A percentile compares a stretch with the other conserved stretches of the same genome.
Evolutionary conservation across 2,797 vertebrate species (phyloP).

Genomic region (Oreortyx pictus): DNA sequence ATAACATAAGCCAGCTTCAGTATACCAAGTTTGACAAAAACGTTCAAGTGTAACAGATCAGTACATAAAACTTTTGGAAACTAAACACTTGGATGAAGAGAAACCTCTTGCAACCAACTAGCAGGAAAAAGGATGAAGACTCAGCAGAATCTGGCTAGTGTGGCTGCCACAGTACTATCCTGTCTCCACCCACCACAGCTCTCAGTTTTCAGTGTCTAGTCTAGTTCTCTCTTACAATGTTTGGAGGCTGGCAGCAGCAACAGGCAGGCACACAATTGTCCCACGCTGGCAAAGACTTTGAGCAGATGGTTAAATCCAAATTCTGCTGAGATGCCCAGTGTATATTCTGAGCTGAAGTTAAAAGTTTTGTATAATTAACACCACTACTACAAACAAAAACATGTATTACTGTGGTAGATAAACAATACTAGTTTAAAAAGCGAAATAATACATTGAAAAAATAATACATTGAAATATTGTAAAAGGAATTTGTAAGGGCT

Average conservation of each 20-base stretch:
- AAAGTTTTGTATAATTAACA: neutral
- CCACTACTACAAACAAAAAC: neutral
- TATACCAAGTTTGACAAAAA: neutral
- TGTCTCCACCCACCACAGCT: conserved; percentile 15
- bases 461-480: neutral
- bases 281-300: neutral
- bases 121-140: conserved; percentile 30
- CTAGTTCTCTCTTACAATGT: neutral
- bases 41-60: neutral
- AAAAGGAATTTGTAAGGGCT: neutral
- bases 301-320: neutral
- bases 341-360: neutral
- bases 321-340: neutral
- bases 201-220: neutral
- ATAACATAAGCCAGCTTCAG: neutral
- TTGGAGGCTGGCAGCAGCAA: neutral
- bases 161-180: neutral
- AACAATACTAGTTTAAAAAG: neutral
- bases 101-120: neutral
- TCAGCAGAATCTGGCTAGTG: conserved; percentile 2
- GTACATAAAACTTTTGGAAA: neutral
- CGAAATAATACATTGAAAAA: neutral
- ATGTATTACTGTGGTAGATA: neutral
- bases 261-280: neutral
- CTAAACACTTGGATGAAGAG: neutral